Base-by-base conservation (phyloP, 1,140 invertebrate species). In the Brachionus manjavacas region DNA sequence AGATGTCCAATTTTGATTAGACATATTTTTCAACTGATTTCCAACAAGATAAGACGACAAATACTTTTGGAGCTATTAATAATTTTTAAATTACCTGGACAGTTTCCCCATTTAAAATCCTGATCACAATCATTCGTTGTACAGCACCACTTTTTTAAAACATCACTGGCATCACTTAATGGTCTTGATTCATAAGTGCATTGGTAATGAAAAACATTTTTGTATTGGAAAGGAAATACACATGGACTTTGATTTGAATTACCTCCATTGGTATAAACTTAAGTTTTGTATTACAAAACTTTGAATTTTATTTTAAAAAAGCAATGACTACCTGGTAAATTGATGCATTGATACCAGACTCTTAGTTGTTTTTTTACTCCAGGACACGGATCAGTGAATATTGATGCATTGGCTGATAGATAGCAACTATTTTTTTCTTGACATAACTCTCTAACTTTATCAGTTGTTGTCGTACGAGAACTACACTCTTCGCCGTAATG, bases 291-390 rank as follows among this genome's bases (percentile, higher is more conserved):
- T 23, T 25, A 8, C 9, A 20, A 60, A 23, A 20, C 6, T 20
- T 20, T 9, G 16, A 60, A 23, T 23, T 60, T 60, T 60, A 16
- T 0, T 8, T 0, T 20, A 20, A 8, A 4, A 20, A 60, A 60
- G 12, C 35, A n/a, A 16, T 25, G 20, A 23, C 16, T 60, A 78
- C 74, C 28, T 20, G 79, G 79, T 46, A 60, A 64, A 41, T 60
- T 64, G 3, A 81, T 16, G 25, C 79, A 81, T 43, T 81, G 79
- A 81, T 81, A 81, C 79, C 79, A 81, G 23, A 81, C 79, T 81
- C 79, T 35, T 3, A 81, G 28, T 28, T 81, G 79, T 46, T 81
- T 81, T 46, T 31, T 81, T 11, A 81, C 79, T n/a, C 52, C 52
- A 9, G 79, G 79, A 64, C 79, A 81, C 8, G 79, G 49, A 46